Conservation (phyloP, 2,888 invertebrate species). For the Acronicta aceris region DNA sequence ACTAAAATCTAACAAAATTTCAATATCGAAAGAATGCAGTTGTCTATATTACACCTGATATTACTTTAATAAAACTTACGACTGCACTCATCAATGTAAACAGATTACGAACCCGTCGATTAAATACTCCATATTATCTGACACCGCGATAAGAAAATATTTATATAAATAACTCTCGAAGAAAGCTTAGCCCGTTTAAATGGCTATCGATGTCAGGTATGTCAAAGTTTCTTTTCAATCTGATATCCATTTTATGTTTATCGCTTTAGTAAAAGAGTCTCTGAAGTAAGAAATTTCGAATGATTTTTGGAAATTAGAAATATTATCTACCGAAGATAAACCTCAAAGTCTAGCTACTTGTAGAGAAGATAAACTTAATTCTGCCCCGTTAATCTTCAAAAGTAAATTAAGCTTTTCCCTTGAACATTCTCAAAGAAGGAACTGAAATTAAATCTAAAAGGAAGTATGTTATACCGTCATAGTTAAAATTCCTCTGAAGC, state of each 20-base stretch:
- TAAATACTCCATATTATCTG: constrained; percentile 42
- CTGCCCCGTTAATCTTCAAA: not conserved
- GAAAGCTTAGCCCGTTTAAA: constrained; percentile 47
- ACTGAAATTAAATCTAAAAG: not conserved
- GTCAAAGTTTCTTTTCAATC: constrained; percentile 38
- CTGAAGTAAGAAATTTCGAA: constrained; percentile 36
- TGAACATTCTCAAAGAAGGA: not conserved
- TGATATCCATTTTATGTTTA: constrained; percentile 34
- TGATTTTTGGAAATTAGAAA: constrained; percentile 26
- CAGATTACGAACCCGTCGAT: constrained; percentile 48
- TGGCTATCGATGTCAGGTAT: constrained; percentile 39
- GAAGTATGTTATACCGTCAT: constrained; percentile 8
- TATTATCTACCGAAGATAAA: constrained; percentile 12
- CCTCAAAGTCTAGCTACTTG: constrained; percentile 18
- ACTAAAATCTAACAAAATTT: constrained; percentile 13
- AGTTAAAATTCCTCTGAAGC: constrained; percentile 38
- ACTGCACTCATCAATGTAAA: constrained; percentile 46
- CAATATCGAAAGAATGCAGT: constrained; percentile 38
- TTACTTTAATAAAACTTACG: constrained; percentile 40
- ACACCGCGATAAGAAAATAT: constrained; percentile 43
- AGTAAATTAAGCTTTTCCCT: not conserved
- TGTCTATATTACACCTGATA: constrained; percentile 15
- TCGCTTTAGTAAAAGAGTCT: constrained; percentile 37
- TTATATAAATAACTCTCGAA: constrained; percentile 46
- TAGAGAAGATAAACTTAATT: constrained; percentile 3